Percentiles rank a stretch among this genome's conserved stretches.
Conservation (phyloP, 1,140 invertebrate species). For the Harpegnathos saltator region DNA sequence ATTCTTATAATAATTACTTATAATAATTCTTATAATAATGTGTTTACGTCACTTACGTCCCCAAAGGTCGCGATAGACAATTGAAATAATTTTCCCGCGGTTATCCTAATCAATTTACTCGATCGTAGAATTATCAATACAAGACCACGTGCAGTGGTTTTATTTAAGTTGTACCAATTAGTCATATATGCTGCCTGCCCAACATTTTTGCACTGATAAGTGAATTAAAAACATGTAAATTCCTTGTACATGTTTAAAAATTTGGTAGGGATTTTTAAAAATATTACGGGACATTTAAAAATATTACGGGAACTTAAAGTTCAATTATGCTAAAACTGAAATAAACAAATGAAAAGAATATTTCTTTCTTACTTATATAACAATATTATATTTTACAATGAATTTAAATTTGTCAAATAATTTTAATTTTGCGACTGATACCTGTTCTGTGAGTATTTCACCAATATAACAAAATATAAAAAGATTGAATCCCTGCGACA, state of each 20-base stretch:
- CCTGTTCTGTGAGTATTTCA: constrained; percentile 70
- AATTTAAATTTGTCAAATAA: too few relatives aligned
- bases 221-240: not conserved
- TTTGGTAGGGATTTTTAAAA: not conserved
- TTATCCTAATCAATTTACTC: constrained; percentile 65
- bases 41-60: constrained; percentile 40
- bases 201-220: constrained; percentile 66
- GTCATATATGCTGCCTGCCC: constrained; percentile 69
- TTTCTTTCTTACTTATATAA: too few relatives aligned
- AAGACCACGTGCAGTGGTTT: constrained; percentile 56
- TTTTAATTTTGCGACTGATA: constrained; percentile 38
- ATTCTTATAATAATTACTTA: too few relatives aligned
- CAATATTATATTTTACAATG: too few relatives aligned
- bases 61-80: constrained; percentile 63
- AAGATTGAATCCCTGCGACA: constrained; percentile 70
- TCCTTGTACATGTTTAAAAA: not conserved
- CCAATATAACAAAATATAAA: constrained; percentile 77
- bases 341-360: constrained; percentile 17
- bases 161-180: constrained; percentile 71
- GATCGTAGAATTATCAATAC: constrained; percentile 70
- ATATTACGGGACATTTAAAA: not conserved
- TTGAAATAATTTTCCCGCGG: constrained; percentile 74
- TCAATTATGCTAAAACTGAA: not conserved
- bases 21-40: too few relatives aligned
- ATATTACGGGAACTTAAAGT: not conserved